A percentile compares a stretch with the other conserved stretches of the same genome.
These are phyloP conservation scores for Diorhabda carinulata DNA, from an alignment of 1,140 invertebrate species.

Conservation along the genomic window DNA sequence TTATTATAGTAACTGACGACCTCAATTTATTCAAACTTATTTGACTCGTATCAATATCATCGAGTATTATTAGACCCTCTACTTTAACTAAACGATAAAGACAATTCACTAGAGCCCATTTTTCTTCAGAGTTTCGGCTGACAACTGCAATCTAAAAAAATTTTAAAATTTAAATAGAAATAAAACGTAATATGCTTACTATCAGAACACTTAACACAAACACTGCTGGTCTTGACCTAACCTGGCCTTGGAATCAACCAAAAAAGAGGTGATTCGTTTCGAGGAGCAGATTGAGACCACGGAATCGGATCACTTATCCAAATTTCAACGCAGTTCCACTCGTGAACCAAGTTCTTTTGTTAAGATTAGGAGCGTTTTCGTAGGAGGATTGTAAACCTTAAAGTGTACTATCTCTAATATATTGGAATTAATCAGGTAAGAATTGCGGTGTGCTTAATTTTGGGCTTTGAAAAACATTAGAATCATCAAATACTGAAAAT, in stretches of 20 bases:
- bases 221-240: background rate
- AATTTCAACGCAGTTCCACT: conserved; percentile 47
- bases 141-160: conserved; percentile 11
- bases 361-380: conserved; percentile 26
- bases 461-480: too few species aligned
- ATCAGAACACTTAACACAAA: background rate
- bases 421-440: too few species aligned
- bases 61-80: conserved; percentile 58
- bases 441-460: too few species aligned
- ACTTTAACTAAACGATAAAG: conserved; percentile 61
- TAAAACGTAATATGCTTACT: background rate
- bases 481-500: too few species aligned
- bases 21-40: conserved; percentile 62
- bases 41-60: conserved; percentile 56
- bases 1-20: conserved; percentile 52
- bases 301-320: background rate
- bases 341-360: conserved; percentile 68
- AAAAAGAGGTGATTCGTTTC: background rate
- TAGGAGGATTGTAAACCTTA: background rate
- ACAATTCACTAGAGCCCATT: conserved; percentile 69
- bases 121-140: conserved; percentile 59
- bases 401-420: too few species aligned
- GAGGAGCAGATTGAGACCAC: background rate
- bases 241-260: background rate
- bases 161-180: background rate